Conservation (phyloP, 2,113 vertebrate species). For the Helogale parvula region DNA sequence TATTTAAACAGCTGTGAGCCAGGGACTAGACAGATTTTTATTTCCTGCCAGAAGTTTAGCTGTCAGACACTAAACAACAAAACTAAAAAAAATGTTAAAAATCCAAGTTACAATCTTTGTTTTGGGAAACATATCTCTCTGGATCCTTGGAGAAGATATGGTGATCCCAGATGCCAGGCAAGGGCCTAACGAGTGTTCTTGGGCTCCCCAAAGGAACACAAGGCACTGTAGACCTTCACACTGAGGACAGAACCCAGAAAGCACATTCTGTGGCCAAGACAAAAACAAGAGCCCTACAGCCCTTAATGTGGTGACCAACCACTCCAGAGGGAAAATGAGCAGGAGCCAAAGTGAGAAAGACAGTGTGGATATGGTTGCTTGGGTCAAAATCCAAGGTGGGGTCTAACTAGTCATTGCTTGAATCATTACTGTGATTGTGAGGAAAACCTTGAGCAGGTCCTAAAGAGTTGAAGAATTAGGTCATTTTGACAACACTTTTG, state of each 20-base stretch:
- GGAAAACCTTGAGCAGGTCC: conserved; percentile 84
- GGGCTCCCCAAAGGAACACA: conserved; percentile 53
- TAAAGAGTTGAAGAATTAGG: conserved; percentile 56
- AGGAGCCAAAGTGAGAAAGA: conserved; percentile 72
- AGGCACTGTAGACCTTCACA: conserved; percentile 1
- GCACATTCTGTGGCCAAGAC: background rate
- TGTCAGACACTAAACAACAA: background rate
- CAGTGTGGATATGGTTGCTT: conserved; percentile 73
- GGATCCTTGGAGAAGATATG: background rate
- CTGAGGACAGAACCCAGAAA: conserved; percentile 74
- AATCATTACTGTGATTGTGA: conserved; percentile 75
- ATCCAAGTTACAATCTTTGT: background rate
- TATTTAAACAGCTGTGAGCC: background rate
- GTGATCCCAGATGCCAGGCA: background rate
- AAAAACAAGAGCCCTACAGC: conserved; percentile 57
- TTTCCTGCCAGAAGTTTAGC: conserved; percentile 12
- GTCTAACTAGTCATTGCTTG: conserved; percentile 76
- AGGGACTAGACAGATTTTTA: background rate
- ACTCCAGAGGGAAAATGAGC: conserved; percentile 54
- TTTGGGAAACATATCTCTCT: background rate
- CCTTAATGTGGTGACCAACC: background rate
- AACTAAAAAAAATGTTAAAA: conserved; percentile 13
- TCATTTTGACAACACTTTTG: background rate
- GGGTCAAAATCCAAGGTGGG: conserved; percentile 81
- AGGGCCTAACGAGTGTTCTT: background rate